Base-by-base conservation (phyloP, 2,113 vertebrate genomes). In the Rhinopomastus cyanomelas region DNA sequence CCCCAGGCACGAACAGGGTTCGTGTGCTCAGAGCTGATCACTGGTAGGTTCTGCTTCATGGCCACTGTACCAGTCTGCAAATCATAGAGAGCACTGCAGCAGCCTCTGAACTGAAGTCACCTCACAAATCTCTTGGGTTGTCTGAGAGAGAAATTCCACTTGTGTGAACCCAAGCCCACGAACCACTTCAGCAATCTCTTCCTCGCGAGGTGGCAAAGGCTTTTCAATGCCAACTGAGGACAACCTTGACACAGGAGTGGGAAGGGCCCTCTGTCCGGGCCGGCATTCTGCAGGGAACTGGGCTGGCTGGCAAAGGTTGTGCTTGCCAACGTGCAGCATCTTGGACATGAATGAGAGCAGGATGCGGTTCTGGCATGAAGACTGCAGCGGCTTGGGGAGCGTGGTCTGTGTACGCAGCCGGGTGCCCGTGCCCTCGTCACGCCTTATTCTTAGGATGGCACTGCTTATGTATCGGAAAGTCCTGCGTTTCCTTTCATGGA, bases 341-440 rank as follows among this genome's bases (percentile, higher is more conserved):
- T 90, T 81, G 56, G n/a, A 46, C 84, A 72, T 59, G 81, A 81
- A 37, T 37, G 18, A 72, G 78, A 81, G 22, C 32, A 79, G 62
- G 57, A 59, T 80, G 88, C 80, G 3, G 1, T 90, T 91, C 37
- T 92, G 81, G n/a, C 62, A 59, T 86, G 59, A 83, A 93, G 91
- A 69, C 49, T 90, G 44, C 85, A 85, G 85, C 59, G 76, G 87
- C 92, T 96, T 94, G 89, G 56, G 68, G 81, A 82, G 84, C 57
- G 93, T 85, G 60, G 51, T 89, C 94, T 92, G 94, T 87, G 72
- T 92, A 92, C 1, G 25, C 85, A 69, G 60, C 86, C 84, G 69
- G 81, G 57, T 79, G 77, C 79, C 80, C 61, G 29, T 57, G 37
- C 80, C 84, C 20, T 64, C 42, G 32, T 93, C 79, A 93, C 78